These are phyloP conservation scores for Scopus umbretta DNA, from an alignment of 2,113 vertebrate species.

Conservation along the genomic window DNA sequence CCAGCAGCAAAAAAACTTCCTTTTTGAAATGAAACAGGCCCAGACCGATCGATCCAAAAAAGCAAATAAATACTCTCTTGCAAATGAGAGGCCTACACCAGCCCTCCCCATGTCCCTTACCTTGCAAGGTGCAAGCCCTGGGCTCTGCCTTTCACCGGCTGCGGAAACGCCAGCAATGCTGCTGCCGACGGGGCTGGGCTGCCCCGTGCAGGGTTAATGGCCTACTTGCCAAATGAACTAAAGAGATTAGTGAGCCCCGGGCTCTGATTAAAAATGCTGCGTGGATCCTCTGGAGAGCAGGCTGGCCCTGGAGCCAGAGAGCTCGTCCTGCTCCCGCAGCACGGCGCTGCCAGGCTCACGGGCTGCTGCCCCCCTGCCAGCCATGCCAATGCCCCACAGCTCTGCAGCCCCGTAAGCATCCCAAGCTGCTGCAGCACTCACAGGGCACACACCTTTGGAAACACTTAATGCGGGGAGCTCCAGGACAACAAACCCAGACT, in stretches of 20 bases:
- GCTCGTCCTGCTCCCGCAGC: not conserved
- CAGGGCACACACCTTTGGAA: rapidly evolving
- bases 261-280: not conserved
- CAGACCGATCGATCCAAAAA: not conserved
- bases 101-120: not conserved
- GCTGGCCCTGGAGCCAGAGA: not conserved
- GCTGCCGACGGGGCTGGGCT: not conserved
- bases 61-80: not conserved
- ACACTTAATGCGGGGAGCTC: rapidly evolving
- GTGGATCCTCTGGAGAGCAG: not conserved
- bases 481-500: not conserved
- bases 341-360: rapidly evolving
- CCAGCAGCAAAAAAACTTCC: not conserved
- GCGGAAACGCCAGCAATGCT: rapidly evolving
- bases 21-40: not conserved
- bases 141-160: not conserved
- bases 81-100: not conserved
- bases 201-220: not conserved
- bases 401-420: not conserved
- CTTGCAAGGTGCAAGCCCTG: not conserved
- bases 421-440: rapidly evolving
- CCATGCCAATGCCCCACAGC: rapidly evolving
- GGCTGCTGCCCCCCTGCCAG: not conserved
- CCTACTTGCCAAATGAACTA: not conserved
- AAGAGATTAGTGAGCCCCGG: not conserved